phyloP scores from a whole-genome alignment of 1,140 invertebrate species.

The Neotoxoptera formosana region DNA sequence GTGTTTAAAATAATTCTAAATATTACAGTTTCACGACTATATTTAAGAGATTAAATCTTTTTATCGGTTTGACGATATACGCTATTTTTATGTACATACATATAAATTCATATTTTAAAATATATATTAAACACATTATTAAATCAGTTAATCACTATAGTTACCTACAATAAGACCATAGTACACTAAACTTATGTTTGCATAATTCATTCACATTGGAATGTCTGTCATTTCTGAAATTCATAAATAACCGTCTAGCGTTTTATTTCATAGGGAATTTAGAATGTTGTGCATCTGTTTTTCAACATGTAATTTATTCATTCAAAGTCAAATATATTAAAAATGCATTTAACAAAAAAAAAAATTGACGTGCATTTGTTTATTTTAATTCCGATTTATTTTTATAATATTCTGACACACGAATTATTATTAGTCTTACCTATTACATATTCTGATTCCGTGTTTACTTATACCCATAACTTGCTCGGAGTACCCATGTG shows the following conservation, averaged over 20 bases:
- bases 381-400: not conserved
- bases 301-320: not conserved
- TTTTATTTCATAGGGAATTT: not conserved
- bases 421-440: not conserved
- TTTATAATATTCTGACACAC: not conserved
- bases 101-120: not conserved
- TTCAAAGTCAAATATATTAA: not conserved
- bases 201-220: not conserved
- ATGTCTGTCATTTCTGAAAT: conserved; percentile 26
- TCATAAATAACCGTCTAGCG: not conserved
- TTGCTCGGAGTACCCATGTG: not conserved
- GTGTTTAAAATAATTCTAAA: conserved; percentile 10
- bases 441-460: not conserved
- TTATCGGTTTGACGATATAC: not conserved
- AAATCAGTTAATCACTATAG: conserved; percentile 34
- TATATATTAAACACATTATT: not conserved
- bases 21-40: not conserved
- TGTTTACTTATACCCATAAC: not conserved
- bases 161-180: not conserved
- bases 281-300: not conserved
- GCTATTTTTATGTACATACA: not conserved
- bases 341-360: not conserved
- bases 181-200: conserved; percentile 15
- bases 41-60: not conserved
- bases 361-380: not conserved